Conservation (phyloP, 92 coral and sea anemone species). For the Parazoanthus atlanticus region DNA sequence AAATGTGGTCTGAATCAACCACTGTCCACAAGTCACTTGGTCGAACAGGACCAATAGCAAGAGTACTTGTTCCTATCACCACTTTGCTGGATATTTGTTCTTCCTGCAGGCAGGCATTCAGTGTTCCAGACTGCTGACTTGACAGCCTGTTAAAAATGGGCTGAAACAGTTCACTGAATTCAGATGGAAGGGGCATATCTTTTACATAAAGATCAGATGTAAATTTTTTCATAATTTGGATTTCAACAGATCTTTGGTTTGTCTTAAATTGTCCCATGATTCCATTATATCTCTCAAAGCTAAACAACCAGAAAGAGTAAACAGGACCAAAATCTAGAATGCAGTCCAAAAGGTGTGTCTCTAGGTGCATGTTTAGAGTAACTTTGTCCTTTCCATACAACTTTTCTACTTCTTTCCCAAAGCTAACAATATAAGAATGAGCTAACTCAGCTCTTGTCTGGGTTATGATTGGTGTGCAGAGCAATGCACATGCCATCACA, state of each 20-base stretch:
- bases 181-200: slow-evolving; percentile 41
- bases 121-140: slow-evolving; percentile 49
- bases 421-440: slow-evolving; percentile 49
- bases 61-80: slow-evolving; percentile 45
- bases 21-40: slow-evolving; percentile 36
- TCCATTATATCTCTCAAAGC: slow-evolving; percentile 75
- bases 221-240: slow-evolving; percentile 62
- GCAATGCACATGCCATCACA: slow-evolving; percentile 64
- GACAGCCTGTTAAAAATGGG: slow-evolving; percentile 48
- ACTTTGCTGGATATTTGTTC: slow-evolving; percentile 40
- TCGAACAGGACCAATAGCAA: slow-evolving; percentile 63
- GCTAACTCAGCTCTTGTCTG: slow-evolving; percentile 54
- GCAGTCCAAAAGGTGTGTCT: slow-evolving; percentile 66
- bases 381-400: slow-evolving; percentile 63
- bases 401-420: slow-evolving; percentile 51
- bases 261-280: slow-evolving; percentile 60
- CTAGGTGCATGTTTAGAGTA: slow-evolving; percentile 81
- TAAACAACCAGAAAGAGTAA: slow-evolving; percentile 73
- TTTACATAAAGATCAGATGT: slow-evolving; percentile 28
- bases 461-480: slow-evolving; percentile 61
- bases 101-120: slow-evolving; percentile 22
- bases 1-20: slow-evolving; percentile 27
- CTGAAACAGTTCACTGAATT: slow-evolving; percentile 37
- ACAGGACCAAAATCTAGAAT: slow-evolving; percentile 75
- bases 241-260: slow-evolving; percentile 60